Conservation (phyloP, 2,888 invertebrate species). For the Tachina lurida region DNA sequence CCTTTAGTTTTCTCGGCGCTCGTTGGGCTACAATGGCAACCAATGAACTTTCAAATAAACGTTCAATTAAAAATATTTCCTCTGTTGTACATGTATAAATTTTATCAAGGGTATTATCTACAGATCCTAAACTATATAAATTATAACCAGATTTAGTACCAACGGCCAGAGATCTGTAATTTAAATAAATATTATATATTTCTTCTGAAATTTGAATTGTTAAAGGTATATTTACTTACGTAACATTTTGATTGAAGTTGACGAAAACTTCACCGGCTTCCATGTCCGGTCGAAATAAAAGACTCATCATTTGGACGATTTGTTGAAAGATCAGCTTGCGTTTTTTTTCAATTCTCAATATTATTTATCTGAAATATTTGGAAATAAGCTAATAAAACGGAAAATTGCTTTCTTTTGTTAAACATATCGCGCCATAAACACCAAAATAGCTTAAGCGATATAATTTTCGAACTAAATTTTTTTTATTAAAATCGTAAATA, state of each 20-base stretch:
- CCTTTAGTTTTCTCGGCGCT: conserved; percentile 89
- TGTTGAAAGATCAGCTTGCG: neutral
- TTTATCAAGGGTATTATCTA: conserved; percentile 91
- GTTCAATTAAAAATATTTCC: conserved; percentile 95
- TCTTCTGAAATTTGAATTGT: no score
- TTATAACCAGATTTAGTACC: conserved; percentile 96
- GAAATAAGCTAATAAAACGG: neutral
- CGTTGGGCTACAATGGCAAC: conserved; percentile 96
- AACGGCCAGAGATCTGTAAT: conserved; percentile 92
- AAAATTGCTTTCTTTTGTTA: no score
- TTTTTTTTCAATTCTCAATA: neutral
- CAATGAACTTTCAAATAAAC: conserved; percentile 97
- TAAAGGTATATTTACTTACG: conserved; percentile 88
- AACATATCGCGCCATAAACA: no score
- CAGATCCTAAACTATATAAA: conserved; percentile 91
- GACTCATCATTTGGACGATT: conserved; percentile 77
- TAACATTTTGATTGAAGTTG: conserved; percentile 98
- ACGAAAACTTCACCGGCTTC: conserved; percentile 94
- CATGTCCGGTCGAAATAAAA: conserved; percentile 81
- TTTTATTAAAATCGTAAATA: neutral
- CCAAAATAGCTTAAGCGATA: neutral
- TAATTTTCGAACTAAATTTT: neutral
- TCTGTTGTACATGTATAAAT: conserved; percentile 94
- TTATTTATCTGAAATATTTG: conserved; percentile 18
- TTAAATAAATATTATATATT: neutral